phyloP scores from a whole-genome alignment of 2,113 vertebrate genomes.

The Corythornis vintsioides region DNA sequence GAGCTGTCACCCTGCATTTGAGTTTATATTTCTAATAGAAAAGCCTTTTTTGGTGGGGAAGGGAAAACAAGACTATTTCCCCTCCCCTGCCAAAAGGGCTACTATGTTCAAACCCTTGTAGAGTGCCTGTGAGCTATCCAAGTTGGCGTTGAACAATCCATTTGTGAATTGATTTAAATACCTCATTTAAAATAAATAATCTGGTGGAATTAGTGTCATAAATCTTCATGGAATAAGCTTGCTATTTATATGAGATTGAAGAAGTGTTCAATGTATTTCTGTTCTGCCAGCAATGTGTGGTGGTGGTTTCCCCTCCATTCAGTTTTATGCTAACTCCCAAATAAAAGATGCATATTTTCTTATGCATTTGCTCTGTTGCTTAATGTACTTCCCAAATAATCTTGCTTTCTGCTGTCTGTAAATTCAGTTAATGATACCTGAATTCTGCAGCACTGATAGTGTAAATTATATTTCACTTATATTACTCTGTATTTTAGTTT shows the following conservation, averaged over 20 bases:
- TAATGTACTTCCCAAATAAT: neutral
- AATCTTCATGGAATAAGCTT: constrained; percentile 57
- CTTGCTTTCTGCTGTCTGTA: neutral
- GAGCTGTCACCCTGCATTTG: constrained; percentile 62
- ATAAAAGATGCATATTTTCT: constrained; percentile 9
- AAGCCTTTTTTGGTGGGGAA: constrained; percentile 54
- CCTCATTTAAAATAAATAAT: constrained; percentile 66
- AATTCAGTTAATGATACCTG: neutral
- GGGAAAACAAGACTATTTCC: constrained; percentile 28
- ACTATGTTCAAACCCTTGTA: constrained; percentile 46
- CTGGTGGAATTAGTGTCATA: constrained; percentile 57
- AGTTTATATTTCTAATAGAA: constrained; percentile 66
- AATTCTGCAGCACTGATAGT: neutral
- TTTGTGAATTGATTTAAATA: constrained; percentile 68
- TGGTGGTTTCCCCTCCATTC: neutral
- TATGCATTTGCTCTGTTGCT: neutral
- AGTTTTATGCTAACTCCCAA: neutral
- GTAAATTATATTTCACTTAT: neutral
- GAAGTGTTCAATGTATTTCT: constrained; percentile 56
- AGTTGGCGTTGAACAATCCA: constrained; percentile 52
- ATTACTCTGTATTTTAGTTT: neutral
- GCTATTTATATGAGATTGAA: constrained; percentile 51
- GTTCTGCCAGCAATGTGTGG: neutral
- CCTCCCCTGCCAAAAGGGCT: constrained; percentile 55
- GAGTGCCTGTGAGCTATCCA: constrained; percentile 45